Conservation (phyloP, 2,113 vertebrate species). For the Mirza zaza region DNA sequence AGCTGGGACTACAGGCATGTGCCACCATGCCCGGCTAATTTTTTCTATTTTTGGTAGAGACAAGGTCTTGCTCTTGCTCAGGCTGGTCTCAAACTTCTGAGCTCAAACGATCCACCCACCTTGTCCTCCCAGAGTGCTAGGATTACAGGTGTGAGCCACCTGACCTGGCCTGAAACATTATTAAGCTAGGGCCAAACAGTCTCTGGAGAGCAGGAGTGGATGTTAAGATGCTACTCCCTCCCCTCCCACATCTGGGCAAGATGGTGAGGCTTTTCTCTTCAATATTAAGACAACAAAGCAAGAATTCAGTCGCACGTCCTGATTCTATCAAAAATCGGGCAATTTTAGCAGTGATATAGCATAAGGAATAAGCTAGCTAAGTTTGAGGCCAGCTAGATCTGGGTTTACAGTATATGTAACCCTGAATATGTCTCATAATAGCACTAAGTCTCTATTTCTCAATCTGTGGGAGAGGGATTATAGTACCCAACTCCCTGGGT, state of each 20-base stretch:
- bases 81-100: too few species aligned
- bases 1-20: too few species aligned
- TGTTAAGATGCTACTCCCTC: neutral
- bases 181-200: neutral
- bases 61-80: too few species aligned
- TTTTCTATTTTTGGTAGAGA: too few species aligned
- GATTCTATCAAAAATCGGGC: neutral
- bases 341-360: neutral
- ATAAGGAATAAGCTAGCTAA: neutral
- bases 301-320: neutral
- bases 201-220: neutral
- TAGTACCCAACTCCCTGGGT: neutral
- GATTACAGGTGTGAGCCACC: too few species aligned
- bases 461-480: neutral
- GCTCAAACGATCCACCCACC: too few species aligned
- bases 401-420: neutral
- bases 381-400: neutral
- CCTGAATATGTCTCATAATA: neutral
- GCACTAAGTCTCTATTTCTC: neutral
- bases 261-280: too few species aligned
- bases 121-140: too few species aligned
- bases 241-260: neutral
- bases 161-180: neutral
- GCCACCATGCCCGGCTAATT: too few species aligned
- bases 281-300: neutral